Percentiles rank a stretch among this genome's conserved stretches.
These are phyloP conservation scores for Peromyscus californicus DNA, from an alignment of 2,113 vertebrate genomes.

Conservation along the genomic window DNA sequence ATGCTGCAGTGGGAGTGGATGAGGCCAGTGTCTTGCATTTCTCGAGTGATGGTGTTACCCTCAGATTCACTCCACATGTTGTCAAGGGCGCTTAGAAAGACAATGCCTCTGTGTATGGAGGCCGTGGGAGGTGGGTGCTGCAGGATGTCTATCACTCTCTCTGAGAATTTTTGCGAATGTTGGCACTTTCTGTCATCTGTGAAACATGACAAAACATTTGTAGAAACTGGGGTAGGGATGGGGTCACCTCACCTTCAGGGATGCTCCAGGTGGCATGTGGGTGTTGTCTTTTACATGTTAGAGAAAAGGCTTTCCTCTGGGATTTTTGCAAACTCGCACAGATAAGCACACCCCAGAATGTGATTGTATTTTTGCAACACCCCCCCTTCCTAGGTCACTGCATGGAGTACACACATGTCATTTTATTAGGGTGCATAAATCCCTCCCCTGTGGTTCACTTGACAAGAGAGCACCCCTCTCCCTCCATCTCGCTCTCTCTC, in stretches of 20 bases:
- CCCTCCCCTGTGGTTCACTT: too few relatives aligned
- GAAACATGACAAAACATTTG: neutral
- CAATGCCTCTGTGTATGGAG: neutral
- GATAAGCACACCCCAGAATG: accelerated
- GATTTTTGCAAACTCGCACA: neutral
- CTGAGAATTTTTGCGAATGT: neutral
- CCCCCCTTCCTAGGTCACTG: neutral
- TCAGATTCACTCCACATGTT: too few relatives aligned
- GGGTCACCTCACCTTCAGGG: neutral
- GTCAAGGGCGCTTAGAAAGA: neutral
- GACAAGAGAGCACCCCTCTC: neutral
- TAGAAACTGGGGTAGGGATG: neutral
- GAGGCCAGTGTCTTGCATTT: neutral
- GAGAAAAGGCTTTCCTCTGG: neutral
- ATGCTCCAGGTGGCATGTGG: neutral
- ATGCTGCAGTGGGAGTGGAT: too few relatives aligned
- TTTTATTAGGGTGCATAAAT: neutral
- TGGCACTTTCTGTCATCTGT: neutral
- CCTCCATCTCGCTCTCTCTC: neutral
- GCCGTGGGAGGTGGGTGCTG: neutral
- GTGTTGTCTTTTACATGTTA: neutral
- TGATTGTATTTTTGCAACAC: neutral
- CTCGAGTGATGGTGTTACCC: neutral
- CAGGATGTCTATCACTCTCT: neutral
- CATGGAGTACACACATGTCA: neutral